These are phyloP conservation scores for Chrosomus eos DNA, from an alignment of 2,797 vertebrate genomes.

Conservation along the genomic window DNA sequence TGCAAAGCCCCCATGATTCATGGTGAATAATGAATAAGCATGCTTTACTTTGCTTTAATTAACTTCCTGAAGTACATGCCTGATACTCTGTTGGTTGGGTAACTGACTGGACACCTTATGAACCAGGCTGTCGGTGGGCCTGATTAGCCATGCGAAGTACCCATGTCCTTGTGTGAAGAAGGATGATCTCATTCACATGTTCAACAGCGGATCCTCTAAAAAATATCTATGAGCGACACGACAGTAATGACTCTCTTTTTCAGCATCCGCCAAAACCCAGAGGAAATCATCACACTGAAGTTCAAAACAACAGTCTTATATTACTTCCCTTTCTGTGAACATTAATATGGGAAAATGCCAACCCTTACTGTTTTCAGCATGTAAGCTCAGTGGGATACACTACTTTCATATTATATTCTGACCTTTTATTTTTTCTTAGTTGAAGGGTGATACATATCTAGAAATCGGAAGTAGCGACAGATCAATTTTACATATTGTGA, in stretches of 20 bases:
- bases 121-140: constrained; percentile 1
- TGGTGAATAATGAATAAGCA: constrained; percentile 54
- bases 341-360: constrained; percentile 10
- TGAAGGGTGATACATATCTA: not conserved
- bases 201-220: not conserved
- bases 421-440: not conserved
- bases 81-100: constrained; percentile 39
- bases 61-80: constrained; percentile 49
- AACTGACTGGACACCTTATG: constrained; percentile 29
- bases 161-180: constrained; percentile 1
- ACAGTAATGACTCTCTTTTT: constrained; percentile 16
- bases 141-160: constrained; percentile 19
- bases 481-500: not conserved
- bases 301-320: not conserved
- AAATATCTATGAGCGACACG: not conserved
- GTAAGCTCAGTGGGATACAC: constrained; percentile 7
- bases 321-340: not conserved
- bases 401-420: constrained; percentile 30
- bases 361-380: not conserved
- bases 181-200: not conserved
- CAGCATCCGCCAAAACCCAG: not conserved
- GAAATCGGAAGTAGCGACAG: not conserved
- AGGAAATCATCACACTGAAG: not conserved
- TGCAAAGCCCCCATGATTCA: constrained; percentile 41
- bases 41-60: constrained; percentile 44